A percentile compares a stretch with the other conserved stretches of the same genome.
Conservation (phyloP, 2,113 vertebrate species). For the Phalacrocorax brasilianus region DNA sequence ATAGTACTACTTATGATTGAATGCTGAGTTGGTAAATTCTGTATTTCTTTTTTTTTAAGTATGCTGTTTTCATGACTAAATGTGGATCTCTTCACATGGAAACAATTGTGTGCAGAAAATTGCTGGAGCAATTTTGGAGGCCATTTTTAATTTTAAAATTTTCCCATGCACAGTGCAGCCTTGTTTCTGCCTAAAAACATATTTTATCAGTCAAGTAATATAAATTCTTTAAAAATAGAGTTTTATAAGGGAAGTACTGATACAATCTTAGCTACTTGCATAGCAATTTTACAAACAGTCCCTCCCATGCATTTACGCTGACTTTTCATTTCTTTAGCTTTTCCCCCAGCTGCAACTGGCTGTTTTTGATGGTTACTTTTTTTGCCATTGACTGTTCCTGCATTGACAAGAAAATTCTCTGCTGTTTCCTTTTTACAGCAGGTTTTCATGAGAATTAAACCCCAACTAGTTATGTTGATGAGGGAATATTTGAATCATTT, state of each 20-base stretch:
- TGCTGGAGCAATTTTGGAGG: conserved; percentile 45
- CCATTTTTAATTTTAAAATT: conserved; percentile 45
- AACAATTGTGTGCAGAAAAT: conserved; percentile 57
- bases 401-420: neutral
- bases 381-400: neutral
- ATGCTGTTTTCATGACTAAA: neutral
- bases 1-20: neutral
- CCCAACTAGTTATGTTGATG: neutral
- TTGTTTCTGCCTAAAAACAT: conserved; percentile 45
- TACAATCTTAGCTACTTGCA: neutral
- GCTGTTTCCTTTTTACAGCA: neutral
- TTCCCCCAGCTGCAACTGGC: neutral
- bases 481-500: neutral
- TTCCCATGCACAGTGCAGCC: neutral
- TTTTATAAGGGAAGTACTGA: neutral
- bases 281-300: neutral
- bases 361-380: neutral
- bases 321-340: neutral
- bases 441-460: neutral
- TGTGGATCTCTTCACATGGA: conserved; percentile 37
- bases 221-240: conserved; percentile 8
- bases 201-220: conserved; percentile 23
- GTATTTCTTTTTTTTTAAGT: neutral
- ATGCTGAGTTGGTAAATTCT: neutral
- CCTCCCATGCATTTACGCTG: neutral